Evolutionary conservation across 2,113 vertebrate genomes (phyloP).

Genomic region (Menidia beryllina): DNA sequence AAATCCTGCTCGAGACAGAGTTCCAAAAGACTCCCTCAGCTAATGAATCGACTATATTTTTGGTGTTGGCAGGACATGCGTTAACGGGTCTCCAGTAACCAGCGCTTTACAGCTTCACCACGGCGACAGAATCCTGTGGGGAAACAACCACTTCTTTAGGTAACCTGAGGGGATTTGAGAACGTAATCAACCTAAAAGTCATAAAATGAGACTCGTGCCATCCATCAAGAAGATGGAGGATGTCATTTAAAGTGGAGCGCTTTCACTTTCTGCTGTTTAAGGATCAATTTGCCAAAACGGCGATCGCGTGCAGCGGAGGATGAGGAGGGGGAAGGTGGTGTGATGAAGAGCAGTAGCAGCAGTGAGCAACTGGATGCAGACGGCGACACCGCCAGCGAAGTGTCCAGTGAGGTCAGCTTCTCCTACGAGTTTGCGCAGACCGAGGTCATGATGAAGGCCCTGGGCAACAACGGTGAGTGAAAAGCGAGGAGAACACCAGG

Average conservation of each 20-base stretch:
- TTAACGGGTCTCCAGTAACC: slow-evolving; percentile 90
- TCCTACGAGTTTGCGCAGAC: slow-evolving; percentile 98
- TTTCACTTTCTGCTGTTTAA: not conserved
- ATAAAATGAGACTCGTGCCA: no score
- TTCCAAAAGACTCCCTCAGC: not conserved
- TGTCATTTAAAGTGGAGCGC: no score
- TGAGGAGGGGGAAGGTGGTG: slow-evolving; percentile 82
- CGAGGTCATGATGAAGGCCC: slow-evolving; percentile 97
- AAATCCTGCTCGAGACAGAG: not conserved
- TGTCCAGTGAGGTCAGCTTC: slow-evolving; percentile 95
- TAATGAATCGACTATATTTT: not conserved
- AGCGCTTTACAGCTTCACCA: slow-evolving; percentile 91
- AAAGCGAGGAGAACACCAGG: not conserved
- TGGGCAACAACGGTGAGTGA: slow-evolving; percentile 88
- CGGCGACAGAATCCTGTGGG: slow-evolving; percentile 97
- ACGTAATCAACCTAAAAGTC: no score
- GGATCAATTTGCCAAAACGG: slow-evolving; percentile 93
- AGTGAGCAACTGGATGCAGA: slow-evolving; percentile 92
- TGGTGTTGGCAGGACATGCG: slow-evolving; percentile 87
- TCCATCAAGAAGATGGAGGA: no score
- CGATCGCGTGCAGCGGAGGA: slow-evolving; percentile 81
- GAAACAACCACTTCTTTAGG: slow-evolving; percentile 99
- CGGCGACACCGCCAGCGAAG: slow-evolving; percentile 92
- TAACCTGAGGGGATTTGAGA: slow-evolving; percentile 59
- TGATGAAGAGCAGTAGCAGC: slow-evolving; percentile 86